Evolutionary conservation across 2,797 vertebrate genomes (phyloP), one percentile per base, ranked within the genome.

Genomic region (Heteromormyrus szaboi): DNA sequence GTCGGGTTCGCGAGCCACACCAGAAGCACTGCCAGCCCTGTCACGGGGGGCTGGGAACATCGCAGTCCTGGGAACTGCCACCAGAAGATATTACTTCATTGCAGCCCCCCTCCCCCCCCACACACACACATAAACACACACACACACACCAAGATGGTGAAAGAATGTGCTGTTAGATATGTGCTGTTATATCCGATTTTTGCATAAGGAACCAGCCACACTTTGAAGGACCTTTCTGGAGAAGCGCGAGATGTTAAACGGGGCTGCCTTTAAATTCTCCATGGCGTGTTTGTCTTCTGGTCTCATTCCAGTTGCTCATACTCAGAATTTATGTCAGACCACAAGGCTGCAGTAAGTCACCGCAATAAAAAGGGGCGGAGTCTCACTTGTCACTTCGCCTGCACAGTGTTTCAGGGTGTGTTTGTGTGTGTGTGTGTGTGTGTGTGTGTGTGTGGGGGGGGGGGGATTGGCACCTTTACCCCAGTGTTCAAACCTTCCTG

Each of bases 41-140:
- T 89, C 91, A 92, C 92, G 76, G 29, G 88, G 88, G 88, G 87
- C 90, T 72, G 68, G 89, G 89, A 92, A 90, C 93, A 91, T 93
- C 92, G 91, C 88, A 91, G 84, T 68, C 89, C 53, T 46, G 9
- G 51, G 85, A 92, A 89, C 85, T 90, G 90, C 86, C 93, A 94
- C 94, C 94, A 95, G 91, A 89, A 94, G 94, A 95, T 94, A 95
- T 94, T 93, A 95, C 94, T 95, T 94, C 92, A 95, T 92, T 92
- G 92, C 93, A 93, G 90, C 84, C 91, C 91, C 92, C 14, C 14
- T 7, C 85, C 88, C 90, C 62, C 12, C 7, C 0, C 54, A 91
- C 90, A 37, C 37, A 88, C 92, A 91, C 91, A 68, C 91, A 89
- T 72, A 88, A 87, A 92, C 91, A 62, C n/a, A 62, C n/a, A 59